Evolutionary conservation across 2,113 vertebrate genomes (phyloP), one percentile per base, ranked within the genome.

Genomic region (Hemibagrus wyckioides): DNA sequence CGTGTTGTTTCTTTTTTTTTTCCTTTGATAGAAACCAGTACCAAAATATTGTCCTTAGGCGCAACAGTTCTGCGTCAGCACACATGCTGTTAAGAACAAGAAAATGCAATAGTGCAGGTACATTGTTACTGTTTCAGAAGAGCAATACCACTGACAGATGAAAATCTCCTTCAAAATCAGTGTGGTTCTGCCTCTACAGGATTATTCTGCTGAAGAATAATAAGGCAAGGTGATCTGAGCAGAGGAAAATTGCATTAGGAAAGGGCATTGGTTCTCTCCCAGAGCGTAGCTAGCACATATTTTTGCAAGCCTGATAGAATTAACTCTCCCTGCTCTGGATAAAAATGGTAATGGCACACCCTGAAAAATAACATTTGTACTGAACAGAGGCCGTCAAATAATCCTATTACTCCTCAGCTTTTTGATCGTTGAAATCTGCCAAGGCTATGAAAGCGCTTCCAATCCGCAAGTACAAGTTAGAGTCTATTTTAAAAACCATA

Each of bases 331-430:
- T n/a, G 88, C 61, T 90, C 83, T 82, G 86, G 79, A 89, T 90
- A 84, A 91, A 92, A 93, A 93, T 88, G 86, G 80, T 89, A 91
- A 90, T 88, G 88, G 65, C 84, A 86, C 84, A 85, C 86, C 89
- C 65, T 86, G 25, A 28, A 86, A 90, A 88, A 91, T 88, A 86
- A 85, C 57, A 76, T 85, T 82, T 90, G 48, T 86, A 80, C 79
- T 69, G 36, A 39, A 80, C 21, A n/a, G 82, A 71, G 76, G 88
- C 63, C 56, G 63, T 59, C 3, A 63, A 63, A 83, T 89, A 90
- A 91, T 89, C 84, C 84, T 85, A 87, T 90, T 87, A 84, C 82
- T 84, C 85, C 79, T 65, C 71, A 21, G 57, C 33, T 81, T 85
- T 87, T 56, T 86, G 81, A 89, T 86, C 41, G 71, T 56, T 85